phyloP scores from a whole-genome alignment of 2,797 vertebrate genomes.

The Pantherophis vulpinus region DNA sequence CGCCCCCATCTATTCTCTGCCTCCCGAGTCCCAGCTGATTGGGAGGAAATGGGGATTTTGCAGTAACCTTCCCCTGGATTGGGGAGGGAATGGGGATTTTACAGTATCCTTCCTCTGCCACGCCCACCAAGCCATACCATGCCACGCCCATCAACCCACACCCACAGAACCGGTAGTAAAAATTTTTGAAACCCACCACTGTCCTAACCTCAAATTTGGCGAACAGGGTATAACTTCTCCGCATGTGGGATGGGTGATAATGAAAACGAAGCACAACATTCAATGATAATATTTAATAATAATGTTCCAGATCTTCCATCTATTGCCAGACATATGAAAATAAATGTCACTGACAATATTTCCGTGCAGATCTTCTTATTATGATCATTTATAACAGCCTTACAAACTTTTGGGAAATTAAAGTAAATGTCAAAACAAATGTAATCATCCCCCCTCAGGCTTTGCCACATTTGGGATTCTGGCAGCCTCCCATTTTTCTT shows the following conservation, averaged over 20 bases:
- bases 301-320: slow-evolving; percentile 33
- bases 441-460: slow-evolving; percentile 63
- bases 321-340: slow-evolving; percentile 64
- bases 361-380: slow-evolving; percentile 62
- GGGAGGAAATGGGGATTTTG: too few species aligned
- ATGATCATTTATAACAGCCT: slow-evolving; percentile 68
- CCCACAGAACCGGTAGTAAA: too few species aligned
- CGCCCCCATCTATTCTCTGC: too few species aligned
- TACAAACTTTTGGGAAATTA: slow-evolving; percentile 67
- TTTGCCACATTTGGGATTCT: slow-evolving; percentile 67
- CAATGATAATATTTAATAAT: neutral
- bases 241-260: neutral
- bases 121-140: too few species aligned
- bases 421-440: slow-evolving; percentile 64
- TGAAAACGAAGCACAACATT: slow-evolving; percentile 20
- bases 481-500: slow-evolving; percentile 74
- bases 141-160: too few species aligned
- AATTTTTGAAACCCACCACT: too few species aligned
- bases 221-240: neutral
- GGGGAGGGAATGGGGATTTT: too few species aligned
- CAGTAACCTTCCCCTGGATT: too few species aligned
- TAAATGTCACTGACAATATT: slow-evolving; percentile 67
- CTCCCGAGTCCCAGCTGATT: too few species aligned
- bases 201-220: neutral
- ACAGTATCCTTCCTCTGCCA: too few species aligned